Base-by-base conservation (phyloP, 1,140 invertebrate genomes). In the Gonatopus flavifemur region DNA sequence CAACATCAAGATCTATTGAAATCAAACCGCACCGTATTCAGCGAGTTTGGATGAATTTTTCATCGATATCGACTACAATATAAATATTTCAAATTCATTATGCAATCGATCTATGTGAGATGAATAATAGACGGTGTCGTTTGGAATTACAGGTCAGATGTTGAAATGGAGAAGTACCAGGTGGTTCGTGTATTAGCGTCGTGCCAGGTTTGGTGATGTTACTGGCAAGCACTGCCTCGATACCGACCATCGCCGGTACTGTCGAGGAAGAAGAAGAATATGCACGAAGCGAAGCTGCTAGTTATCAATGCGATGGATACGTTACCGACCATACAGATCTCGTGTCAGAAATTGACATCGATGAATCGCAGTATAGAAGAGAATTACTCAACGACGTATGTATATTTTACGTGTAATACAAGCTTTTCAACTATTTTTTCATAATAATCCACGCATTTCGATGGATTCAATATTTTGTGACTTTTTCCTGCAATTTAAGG, bases 371-470 rank as follows among this genome's bases (percentile, higher is more conserved):
- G 61, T 82, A 88, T 37, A 80, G 86, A 30, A 75, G 87, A 51
- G 86, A 88, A 68, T 78, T 91, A 57, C 80, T 91, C 25, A 86
- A 88, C 70, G 89, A 91, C 74, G 89, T 88, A 74, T 81, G 85
- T 82, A 62, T 38, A 41, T 21, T n/a, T n/a, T n/a, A n/a, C n/a
- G n/a, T n/a, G n/a, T n/a, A n/a, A n/a, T 45, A 19, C 21, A n/a
- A 35, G 12, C 9, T 39, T 4, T 32, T 32, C 37, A 18, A 37
- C 16, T 25, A 9, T 25, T 50, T 32, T n/a, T n/a, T n/a, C n/a
- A n/a, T n/a, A n/a, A n/a, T n/a, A n/a, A n/a, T n/a, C n/a, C n/a
- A n/a, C n/a, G n/a, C n/a, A n/a, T n/a, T n/a, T n/a, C n/a, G n/a
- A n/a, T n/a, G n/a, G n/a, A n/a, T n/a, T n/a, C n/a, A n/a, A n/a